A percentile compares a stretch with the other conserved stretches of the same genome.
Conservation (phyloP, 2,888 invertebrate genomes). For the Ferrisia virgata region DNA sequence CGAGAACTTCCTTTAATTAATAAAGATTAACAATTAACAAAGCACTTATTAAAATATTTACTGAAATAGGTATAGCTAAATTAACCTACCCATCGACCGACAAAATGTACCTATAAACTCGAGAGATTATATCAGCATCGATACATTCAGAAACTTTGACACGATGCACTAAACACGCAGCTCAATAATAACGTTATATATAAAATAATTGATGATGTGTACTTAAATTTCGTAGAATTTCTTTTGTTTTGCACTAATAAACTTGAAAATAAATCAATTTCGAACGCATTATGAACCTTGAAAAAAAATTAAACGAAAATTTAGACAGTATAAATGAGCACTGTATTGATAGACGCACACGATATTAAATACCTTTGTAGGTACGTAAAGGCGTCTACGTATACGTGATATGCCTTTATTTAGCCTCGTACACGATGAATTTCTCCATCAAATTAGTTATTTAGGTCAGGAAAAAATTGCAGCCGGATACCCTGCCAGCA, state of each 20-base stretch:
- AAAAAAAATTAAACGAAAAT: not conserved
- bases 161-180: not conserved
- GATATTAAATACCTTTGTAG: not conserved
- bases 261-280: not conserved
- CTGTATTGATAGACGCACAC: not conserved
- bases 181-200: not conserved
- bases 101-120: too few relatives aligned
- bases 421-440: not conserved
- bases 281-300: not conserved
- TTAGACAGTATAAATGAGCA: not conserved
- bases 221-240: not conserved
- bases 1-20: too few relatives aligned
- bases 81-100: too few relatives aligned
- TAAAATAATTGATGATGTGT: too few relatives aligned
- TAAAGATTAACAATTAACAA: too few relatives aligned
- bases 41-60: too few relatives aligned
- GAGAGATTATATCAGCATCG: not conserved
- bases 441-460: not conserved
- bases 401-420: not conserved
- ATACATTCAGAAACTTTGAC: not conserved
- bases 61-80: too few relatives aligned
- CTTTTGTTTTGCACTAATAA: not conserved
- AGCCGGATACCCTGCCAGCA: not conserved
- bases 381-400: not conserved
- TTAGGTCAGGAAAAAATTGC: not conserved